These are phyloP conservation scores for Pelagia noctiluca DNA, from an alignment of 30 jellyfish, hydroid and myxozoan species.

Conservation along the genomic window DNA sequence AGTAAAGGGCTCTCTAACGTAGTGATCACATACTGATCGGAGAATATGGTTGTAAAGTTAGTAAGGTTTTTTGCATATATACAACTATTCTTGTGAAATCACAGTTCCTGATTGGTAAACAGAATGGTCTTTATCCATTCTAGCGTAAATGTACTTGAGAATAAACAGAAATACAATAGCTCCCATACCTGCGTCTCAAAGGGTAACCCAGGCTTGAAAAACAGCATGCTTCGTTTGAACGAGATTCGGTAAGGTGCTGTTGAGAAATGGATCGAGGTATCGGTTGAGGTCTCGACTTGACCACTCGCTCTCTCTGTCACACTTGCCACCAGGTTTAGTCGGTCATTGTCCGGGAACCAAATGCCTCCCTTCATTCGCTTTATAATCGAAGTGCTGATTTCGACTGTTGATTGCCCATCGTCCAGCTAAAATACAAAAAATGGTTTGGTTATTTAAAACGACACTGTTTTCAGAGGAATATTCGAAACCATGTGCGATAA, in stretches of 20 bases:
- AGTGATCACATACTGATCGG: no score
- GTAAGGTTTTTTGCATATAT: no score
- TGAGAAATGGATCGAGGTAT: constrained; percentile 55
- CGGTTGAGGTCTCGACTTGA: constrained; percentile 46
- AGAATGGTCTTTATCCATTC: background rate
- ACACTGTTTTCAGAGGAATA: no score
- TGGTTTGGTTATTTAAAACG: no score
- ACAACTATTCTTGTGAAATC: no score
- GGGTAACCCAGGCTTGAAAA: constrained; percentile 67
- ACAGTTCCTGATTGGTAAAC: no score
- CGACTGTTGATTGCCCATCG: constrained; percentile 30
- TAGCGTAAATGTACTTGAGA: background rate
- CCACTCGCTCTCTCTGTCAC: constrained; percentile 58
- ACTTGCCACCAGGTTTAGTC: constrained; percentile 46
- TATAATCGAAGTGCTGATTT: background rate
- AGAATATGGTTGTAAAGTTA: no score
- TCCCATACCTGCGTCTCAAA: constrained; percentile 48
- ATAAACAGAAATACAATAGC: no score
- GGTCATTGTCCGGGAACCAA: constrained; percentile 72
- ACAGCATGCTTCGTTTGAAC: constrained; percentile 20
- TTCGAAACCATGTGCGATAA: no score
- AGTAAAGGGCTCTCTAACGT: no score
- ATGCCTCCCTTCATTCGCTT: background rate
- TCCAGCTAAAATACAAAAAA: background rate
- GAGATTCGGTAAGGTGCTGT: constrained; percentile 58